A percentile compares a stretch with the other conserved stretches of the same genome.
Evolutionary conservation across 2,797 vertebrate species (phyloP).

Genomic region (Scolopax rusticola): DNA sequence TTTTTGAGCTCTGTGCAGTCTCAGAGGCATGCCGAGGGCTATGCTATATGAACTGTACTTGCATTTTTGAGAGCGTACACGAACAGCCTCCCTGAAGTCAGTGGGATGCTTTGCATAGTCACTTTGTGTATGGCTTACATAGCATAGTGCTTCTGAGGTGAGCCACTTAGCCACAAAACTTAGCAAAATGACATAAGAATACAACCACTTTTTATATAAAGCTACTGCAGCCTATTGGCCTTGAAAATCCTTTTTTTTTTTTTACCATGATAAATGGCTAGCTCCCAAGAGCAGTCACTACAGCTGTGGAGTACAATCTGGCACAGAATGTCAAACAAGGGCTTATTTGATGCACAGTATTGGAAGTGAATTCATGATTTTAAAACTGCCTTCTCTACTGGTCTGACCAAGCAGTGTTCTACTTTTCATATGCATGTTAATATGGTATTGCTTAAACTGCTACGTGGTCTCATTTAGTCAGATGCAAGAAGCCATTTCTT

Average conservation of each 20-base stretch:
- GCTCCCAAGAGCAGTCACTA: not conserved
- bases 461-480: not conserved
- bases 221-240: not conserved
- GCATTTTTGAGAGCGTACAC: not conserved
- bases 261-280: not conserved
- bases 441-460: not conserved
- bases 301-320: not conserved
- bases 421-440: not conserved
- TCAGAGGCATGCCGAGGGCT: not conserved
- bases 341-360: not conserved
- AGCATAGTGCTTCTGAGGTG: not conserved
- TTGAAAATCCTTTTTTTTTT: not conserved
- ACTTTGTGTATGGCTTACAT: not conserved
- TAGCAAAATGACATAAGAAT: constrained; percentile 17
- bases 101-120: constrained; percentile 18
- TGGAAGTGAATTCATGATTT: not conserved
- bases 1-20: not conserved
- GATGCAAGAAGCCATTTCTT: not conserved
- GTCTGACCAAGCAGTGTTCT: not conserved
- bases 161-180: constrained; percentile 16
- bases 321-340: not conserved
- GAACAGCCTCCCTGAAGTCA: constrained; percentile 21
- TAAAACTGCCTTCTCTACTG: not conserved
- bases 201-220: not conserved
- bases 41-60: not conserved